A percentile compares a stretch with the other conserved stretches of the same genome.
Conservation (phyloP, 2,797 vertebrate genomes). For the Sitta carolinensis region DNA sequence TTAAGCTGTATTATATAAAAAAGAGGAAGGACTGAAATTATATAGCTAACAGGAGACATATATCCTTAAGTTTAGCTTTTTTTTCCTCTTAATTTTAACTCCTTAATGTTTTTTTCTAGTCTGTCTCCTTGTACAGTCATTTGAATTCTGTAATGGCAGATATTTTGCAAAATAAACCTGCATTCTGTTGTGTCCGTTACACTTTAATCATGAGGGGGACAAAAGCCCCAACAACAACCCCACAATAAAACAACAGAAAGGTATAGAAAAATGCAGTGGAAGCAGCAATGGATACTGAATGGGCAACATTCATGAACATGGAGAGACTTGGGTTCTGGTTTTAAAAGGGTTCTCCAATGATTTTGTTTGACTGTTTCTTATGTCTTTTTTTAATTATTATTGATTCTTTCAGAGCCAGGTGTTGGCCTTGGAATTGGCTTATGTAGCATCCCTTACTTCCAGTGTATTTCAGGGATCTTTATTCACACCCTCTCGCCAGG, state of each 20-base stretch:
- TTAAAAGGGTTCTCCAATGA: rapidly evolving
- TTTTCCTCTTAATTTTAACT: background rate
- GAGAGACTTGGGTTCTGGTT: background rate
- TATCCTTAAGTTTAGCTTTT: background rate
- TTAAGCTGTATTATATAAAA: background rate
- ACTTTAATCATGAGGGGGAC: background rate
- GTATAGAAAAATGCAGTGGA: background rate
- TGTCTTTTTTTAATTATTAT: background rate
- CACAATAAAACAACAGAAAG: background rate
- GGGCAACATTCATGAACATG: background rate
- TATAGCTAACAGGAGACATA: background rate
- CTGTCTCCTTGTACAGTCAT: background rate
- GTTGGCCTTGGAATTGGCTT: constrained; percentile 93
- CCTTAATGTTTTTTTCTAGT: background rate
- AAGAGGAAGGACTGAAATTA: background rate
- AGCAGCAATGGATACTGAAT: background rate
- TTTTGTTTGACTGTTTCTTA: background rate
- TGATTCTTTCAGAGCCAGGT: constrained; percentile 81
- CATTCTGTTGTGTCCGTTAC: background rate
- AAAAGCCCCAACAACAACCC: background rate
- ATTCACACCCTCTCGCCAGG: constrained; percentile 93
- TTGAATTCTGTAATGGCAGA: background rate
- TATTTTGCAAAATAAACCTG: background rate
- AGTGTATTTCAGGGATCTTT: constrained; percentile 87
- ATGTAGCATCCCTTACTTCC: constrained; percentile 86